These are phyloP conservation scores for Hecatera dysodea DNA, from an alignment of 2,888 invertebrate species.

Conservation along the genomic window DNA sequence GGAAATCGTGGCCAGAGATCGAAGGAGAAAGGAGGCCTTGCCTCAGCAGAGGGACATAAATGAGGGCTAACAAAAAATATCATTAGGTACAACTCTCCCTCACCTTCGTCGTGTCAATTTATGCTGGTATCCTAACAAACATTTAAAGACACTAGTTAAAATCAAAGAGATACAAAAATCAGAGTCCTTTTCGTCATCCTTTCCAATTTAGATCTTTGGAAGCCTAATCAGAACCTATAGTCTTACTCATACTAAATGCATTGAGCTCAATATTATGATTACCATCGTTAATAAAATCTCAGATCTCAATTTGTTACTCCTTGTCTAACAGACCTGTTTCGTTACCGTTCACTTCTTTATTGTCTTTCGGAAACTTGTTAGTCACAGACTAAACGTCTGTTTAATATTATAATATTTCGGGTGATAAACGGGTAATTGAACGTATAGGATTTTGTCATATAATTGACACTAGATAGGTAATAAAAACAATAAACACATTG, in stretches of 20 bases:
- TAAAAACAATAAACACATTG: constrained; percentile 85
- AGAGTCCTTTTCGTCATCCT: constrained; percentile 11
- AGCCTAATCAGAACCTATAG: constrained; percentile 17
- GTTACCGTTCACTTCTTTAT: constrained; percentile 43
- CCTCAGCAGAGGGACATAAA: too few species aligned
- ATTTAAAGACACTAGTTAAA: too few species aligned
- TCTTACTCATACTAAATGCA: constrained; percentile 27
- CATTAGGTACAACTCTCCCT: background rate
- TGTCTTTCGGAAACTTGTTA: constrained; percentile 63
- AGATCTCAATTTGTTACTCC: constrained; percentile 42
- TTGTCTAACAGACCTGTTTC: constrained; percentile 63
- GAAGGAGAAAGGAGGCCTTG: too few species aligned
- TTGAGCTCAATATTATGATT: constrained; percentile 46
- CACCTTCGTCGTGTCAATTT: too few species aligned
- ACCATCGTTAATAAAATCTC: constrained; percentile 29
- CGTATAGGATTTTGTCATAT: constrained; percentile 78
- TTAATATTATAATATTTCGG: constrained; percentile 78
- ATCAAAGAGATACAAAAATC: constrained; percentile 50
- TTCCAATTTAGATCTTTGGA: constrained; percentile 9
- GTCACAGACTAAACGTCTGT: constrained; percentile 59
- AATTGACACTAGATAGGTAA: constrained; percentile 87
- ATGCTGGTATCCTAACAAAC: too few species aligned
- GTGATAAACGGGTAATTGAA: constrained; percentile 87
- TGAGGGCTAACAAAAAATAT: too few species aligned
- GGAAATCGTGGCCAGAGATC: too few species aligned